These are phyloP conservation scores for Brachylomia viminalis DNA, from an alignment of 2,888 invertebrate genomes.

Conservation along the genomic window DNA sequence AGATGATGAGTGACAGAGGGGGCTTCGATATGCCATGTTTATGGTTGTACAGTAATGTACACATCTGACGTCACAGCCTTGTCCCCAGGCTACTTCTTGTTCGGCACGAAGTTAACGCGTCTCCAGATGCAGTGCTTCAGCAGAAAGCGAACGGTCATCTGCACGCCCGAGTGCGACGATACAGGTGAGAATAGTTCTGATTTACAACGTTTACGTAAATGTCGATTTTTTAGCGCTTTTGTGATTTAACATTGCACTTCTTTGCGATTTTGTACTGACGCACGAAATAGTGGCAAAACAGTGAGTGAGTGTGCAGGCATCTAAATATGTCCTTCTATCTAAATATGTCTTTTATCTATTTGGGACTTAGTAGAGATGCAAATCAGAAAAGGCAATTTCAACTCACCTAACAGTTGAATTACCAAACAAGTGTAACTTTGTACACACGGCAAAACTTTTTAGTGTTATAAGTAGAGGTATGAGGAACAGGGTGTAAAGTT, in stretches of 20 bases:
- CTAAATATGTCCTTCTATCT: not conserved
- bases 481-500: too few relatives aligned
- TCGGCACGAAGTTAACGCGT: slow-evolving; percentile 85
- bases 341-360: not conserved
- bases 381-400: not conserved
- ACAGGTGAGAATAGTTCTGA: slow-evolving; percentile 75
- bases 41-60: too few relatives aligned
- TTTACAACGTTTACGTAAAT: not conserved
- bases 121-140: slow-evolving; percentile 87
- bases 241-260: not conserved
- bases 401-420: too few relatives aligned
- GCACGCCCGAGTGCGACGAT: slow-evolving; percentile 88
- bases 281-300: not conserved
- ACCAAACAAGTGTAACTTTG: not conserved
- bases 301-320: not conserved
- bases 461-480: too few relatives aligned
- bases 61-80: not conserved
- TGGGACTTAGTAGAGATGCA: not conserved
- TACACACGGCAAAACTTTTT: slow-evolving; percentile 9
- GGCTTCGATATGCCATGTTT: too few relatives aligned
- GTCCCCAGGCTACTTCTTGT: slow-evolving; percentile 85
- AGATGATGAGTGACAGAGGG: too few relatives aligned
- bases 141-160: slow-evolving; percentile 82
- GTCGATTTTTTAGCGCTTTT: not conserved
- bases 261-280: not conserved